A percentile compares a stretch with the other conserved stretches of the same genome.
Conservation (phyloP, 2,888 invertebrate genomes). For the Gymnocheta viridis region DNA sequence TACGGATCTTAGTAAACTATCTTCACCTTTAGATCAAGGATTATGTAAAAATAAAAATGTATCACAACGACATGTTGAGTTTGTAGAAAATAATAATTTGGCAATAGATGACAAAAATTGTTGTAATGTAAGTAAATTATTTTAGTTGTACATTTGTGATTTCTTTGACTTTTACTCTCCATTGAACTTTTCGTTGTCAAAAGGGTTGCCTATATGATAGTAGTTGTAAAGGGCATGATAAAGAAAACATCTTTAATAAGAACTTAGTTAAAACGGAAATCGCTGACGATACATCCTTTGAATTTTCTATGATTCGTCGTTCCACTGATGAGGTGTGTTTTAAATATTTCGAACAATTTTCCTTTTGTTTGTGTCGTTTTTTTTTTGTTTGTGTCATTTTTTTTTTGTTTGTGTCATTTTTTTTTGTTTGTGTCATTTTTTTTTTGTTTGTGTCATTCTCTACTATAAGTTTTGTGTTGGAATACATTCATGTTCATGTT, state of each 20-base stretch:
- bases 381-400: neutral
- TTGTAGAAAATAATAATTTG: conserved; percentile 71
- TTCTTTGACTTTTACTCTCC: neutral
- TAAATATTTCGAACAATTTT: conserved; percentile 57
- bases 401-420: neutral
- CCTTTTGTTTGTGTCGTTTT: conserved; percentile 3
- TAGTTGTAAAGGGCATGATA: conserved; percentile 72
- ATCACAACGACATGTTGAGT: conserved; percentile 73
- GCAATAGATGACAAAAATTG: conserved; percentile 57
- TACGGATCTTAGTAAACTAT: conserved; percentile 76
- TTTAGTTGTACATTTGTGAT: neutral
- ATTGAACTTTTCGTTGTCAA: conserved; percentile 29
- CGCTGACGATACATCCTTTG: conserved; percentile 79
- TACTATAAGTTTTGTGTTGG: neutral
- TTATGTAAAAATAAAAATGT: conserved; percentile 64
- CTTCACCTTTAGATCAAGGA: conserved; percentile 71
- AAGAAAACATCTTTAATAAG: conserved; percentile 77
- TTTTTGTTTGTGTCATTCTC: neutral
- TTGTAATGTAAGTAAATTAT: conserved; percentile 76
- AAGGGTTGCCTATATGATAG: conserved; percentile 78
- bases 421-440: neutral
- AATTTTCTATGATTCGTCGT: conserved; percentile 80
- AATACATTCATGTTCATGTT: neutral
- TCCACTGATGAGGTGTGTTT: conserved; percentile 77
- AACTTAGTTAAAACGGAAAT: conserved; percentile 77